phyloP scores from a whole-genome alignment of 2,888 invertebrate species.

The Cephus runcator region DNA sequence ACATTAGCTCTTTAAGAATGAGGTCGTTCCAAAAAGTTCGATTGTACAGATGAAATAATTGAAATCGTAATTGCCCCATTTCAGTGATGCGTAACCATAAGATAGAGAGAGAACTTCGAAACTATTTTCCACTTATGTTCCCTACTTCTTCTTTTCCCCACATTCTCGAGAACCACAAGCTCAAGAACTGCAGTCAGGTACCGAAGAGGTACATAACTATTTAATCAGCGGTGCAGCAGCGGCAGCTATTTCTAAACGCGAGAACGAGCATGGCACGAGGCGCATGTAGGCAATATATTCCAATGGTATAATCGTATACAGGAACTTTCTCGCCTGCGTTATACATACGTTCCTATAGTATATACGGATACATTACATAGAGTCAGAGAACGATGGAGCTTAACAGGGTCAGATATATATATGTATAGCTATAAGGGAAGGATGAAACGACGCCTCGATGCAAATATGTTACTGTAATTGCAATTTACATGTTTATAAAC shows the following conservation, averaged over 20 bases:
- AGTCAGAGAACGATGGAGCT: not conserved
- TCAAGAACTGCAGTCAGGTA: not conserved
- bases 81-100: not conserved
- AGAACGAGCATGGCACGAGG: not conserved
- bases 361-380: not conserved
- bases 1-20: not conserved
- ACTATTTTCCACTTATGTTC: not conserved
- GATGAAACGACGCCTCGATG: conserved; percentile 12
- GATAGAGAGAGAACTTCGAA: not conserved
- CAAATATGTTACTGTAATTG: conserved; percentile 20
- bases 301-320: not conserved
- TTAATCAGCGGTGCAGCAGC: not conserved
- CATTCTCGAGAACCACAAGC: not conserved
- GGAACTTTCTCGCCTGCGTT: not conserved
- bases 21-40: not conserved
- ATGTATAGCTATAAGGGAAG: not conserved
- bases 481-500: conserved; percentile 20
- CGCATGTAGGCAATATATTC: not conserved
- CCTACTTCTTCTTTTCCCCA: not conserved
- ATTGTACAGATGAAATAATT: not conserved
- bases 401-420: not conserved
- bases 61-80: not conserved
- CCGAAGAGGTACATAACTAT: not conserved
- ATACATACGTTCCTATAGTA: not conserved
- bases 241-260: not conserved